Evolutionary conservation across 1,140 invertebrate species (phyloP), one percentile per base, ranked within the genome.

Genomic region (Phthorimaea operculella): DNA sequence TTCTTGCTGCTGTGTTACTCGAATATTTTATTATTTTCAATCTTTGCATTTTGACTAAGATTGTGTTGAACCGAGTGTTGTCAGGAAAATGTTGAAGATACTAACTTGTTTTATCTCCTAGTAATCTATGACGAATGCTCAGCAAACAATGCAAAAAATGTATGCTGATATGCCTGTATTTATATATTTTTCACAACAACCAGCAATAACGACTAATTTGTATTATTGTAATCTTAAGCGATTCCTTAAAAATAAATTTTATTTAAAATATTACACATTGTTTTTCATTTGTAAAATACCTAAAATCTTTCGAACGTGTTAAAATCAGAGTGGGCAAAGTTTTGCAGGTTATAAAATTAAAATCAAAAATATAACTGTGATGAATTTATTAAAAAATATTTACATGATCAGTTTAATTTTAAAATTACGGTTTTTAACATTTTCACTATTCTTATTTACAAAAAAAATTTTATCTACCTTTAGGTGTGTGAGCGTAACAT

Each of bases 191-290:
- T 47, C 4, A 5, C 44, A 47, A 47, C 16, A 47, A 14, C 44
- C 4, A 47, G 44, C 16, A 47, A 15, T 47, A 15, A 47, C 8
- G 11, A 47, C 8, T 47, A 4, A 47, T 17, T 47, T 47, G 15
- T 47, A 17, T n/a, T 45, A 45, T 16, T 39, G 15, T 47, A 47
- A 16, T 47, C 3, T 16, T 47, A 47, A 47, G 44, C 44, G 15
- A 16, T 47, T 47, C 16, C 44, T 9, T 47, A 47, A 47, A 42
- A 47, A 47, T 47, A 47, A 47, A 47, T 17, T 47, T 47, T 47
- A 47, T 47, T 47, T 47, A 14, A 47, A 47, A 5, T 14, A 15
- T 15, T 39, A 39, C 36, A 39, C 1, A 3, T 39, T 39, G n/a
- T 39, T 39, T 39, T 39, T 39, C 10, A 39, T 39, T 39, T 39